phyloP scores from a whole-genome alignment of 2,888 invertebrate species.

The Limnephilus lunatus region DNA sequence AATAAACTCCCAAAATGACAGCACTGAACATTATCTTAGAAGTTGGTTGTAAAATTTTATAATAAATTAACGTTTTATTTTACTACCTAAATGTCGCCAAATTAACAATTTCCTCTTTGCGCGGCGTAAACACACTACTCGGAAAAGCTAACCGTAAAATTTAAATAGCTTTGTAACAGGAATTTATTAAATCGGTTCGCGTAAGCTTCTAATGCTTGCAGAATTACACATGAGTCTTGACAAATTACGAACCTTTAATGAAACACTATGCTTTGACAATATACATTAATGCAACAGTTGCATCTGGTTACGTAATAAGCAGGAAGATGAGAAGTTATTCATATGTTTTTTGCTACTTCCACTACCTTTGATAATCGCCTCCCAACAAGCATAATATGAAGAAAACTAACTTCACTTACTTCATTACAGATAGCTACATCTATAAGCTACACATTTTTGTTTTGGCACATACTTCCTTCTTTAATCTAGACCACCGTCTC shows the following conservation, averaged over 20 bases:
- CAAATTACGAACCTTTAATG: neutral
- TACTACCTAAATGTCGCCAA: too few relatives aligned
- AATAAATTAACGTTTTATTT: too few relatives aligned
- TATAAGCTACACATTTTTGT: too few relatives aligned
- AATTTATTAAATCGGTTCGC: neutral
- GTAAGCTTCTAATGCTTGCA: neutral
- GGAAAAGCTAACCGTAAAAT: neutral
- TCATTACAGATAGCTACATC: too few relatives aligned
- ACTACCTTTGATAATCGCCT: too few relatives aligned
- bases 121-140: neutral
- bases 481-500: too few relatives aligned
- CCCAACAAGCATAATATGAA: too few relatives aligned
- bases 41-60: too few relatives aligned
- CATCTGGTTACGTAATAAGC: neutral
- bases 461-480: too few relatives aligned
- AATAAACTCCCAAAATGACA: too few relatives aligned
- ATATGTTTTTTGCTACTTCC: neutral
- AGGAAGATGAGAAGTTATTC: neutral
- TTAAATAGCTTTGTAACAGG: neutral
- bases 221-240: neutral
- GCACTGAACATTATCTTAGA: too few relatives aligned
- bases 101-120: neutral
- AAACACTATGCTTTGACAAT: neutral
- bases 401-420: too few relatives aligned
- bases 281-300: neutral